Evolutionary conservation across 64 coral and sea anemone genomes (phyloP), one percentile per base, ranked within the genome.

Genomic region (Anthopleura sola): DNA sequence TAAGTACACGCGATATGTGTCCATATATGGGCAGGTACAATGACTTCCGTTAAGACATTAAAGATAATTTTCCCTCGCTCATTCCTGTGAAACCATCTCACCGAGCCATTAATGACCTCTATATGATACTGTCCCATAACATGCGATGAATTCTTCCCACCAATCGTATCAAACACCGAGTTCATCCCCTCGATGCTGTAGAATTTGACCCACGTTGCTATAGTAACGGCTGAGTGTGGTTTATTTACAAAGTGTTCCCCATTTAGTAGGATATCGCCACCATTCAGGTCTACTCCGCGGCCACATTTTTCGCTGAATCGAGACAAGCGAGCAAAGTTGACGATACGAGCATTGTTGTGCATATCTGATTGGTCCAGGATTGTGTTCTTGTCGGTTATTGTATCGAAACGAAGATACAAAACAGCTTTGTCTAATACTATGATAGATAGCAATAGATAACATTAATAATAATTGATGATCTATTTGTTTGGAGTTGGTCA

Each of bases 221-320:
- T 95, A 46, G 97, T 99, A 24, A 99, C 87, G 1, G 89, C 92
- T 11, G 82, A 55, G 56, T 81, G 89, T 68, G 97, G 97, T 82
- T 99, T 99, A 26, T 82, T 44, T 18, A 37, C 60, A 55, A 99
- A 99, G 11, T 29, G 75, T 64, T 94, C 84, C 21, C 97, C 97
- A 57, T 92, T 87, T 49, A 99, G 49, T 47, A 99, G 78, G 55
- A 99, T 78, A 79, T 94, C 92, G 40, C 97, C 97, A 37, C 97
- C 92, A 36, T 95, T 94, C 0, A 99, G 81, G 66, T 94, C 89
- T 8, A 99, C 83, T 17, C 97, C 97, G 38, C 91, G 88, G 1
- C 97, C 97, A 36, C 97, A 99, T 38, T 66, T 94, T 44, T 95
- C 97, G 68, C 97, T 99, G 76, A 99, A 99, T 26, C 77, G 90